Base-by-base conservation (phyloP, 2,888 invertebrate genomes). In the Gnatocerus cornutus region DNA sequence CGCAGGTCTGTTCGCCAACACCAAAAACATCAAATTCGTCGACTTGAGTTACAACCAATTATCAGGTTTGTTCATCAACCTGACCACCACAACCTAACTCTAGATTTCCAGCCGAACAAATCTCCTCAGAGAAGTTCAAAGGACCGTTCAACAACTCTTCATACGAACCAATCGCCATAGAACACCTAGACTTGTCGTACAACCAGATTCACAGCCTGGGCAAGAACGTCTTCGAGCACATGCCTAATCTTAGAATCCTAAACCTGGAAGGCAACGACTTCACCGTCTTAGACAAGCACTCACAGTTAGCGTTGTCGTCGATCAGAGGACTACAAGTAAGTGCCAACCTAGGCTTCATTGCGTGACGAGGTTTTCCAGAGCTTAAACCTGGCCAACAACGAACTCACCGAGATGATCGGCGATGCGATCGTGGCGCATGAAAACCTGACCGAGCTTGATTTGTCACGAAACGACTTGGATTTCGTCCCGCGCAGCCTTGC, bases 101-200 rank as follows among this genome's bases (percentile, higher is more conserved):
- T 3, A 3, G 8, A 53, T 45, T 29, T 27, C 3, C 81, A 90
- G 90, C 88, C n/a, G 90, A 90, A 63, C 87, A 88, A 41, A 79
- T 92, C 39, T 85, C 87, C 52, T 86, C 89, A 13, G 90, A 91
- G 75, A 88, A 91, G 66, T 92, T 92, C 82, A 89, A 89, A 78
- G 92, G 92, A 0, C 89, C 89, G 0, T 91, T 90, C 80, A 87
- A 87, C 69, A 82, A 85, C 59, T 84, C 84, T 13, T 62, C 58
- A 0, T 91, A 89, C 82, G 87, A 87, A 71, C 88, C 88, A 53
- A 89, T 92, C 41, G 86, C 86, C 0, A 75, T 92, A 65, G 87
- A 88, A 77, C 87, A 89, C 8, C 81, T 92, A 27, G 89, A 90
- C 80, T 83, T 92, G 39, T 89, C 90, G 12, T 87, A 89, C 81